phyloP scores from a whole-genome alignment of 2,797 vertebrate genomes.

The Scomberomorus guttatus region DNA sequence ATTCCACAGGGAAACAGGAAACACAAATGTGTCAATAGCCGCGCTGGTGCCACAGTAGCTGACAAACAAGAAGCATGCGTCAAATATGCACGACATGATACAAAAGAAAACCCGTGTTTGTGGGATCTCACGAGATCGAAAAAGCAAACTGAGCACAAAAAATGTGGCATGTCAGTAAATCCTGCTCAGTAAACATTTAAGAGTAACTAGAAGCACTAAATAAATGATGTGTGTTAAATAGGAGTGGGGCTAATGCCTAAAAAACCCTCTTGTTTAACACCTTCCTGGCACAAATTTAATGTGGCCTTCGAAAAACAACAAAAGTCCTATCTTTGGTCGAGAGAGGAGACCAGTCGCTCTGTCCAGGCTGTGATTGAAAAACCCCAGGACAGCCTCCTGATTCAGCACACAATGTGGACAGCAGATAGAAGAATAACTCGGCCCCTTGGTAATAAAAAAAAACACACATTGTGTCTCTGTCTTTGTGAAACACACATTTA shows the following conservation, averaged over 20 bases:
- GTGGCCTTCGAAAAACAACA: constrained; percentile 5
- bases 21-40: background rate
- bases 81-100: constrained; percentile 12
- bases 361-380: constrained; percentile 43
- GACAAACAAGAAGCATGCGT: constrained; percentile 15
- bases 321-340: constrained; percentile 22
- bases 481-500: constrained; percentile 34
- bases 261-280: constrained; percentile 9
- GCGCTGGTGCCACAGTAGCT: background rate
- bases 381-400: constrained; percentile 44
- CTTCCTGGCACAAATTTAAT: constrained; percentile 18
- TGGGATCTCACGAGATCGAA: constrained; percentile 12
- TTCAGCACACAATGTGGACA: constrained; percentile 48
- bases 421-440: constrained; percentile 38
- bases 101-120: background rate
- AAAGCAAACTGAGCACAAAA: constrained; percentile 13
- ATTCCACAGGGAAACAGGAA: background rate
- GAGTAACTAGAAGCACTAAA: background rate
- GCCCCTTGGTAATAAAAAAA: constrained; percentile 26
- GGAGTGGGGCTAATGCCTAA: background rate
- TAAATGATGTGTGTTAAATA: background rate
- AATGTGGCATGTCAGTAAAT: background rate
- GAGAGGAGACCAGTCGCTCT: constrained; percentile 3
- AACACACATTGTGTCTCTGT: constrained; percentile 6
- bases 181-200: constrained; percentile 3